These are phyloP conservation scores for Cerastis leucographa DNA, from an alignment of 2,888 invertebrate genomes.

Conservation along the genomic window DNA sequence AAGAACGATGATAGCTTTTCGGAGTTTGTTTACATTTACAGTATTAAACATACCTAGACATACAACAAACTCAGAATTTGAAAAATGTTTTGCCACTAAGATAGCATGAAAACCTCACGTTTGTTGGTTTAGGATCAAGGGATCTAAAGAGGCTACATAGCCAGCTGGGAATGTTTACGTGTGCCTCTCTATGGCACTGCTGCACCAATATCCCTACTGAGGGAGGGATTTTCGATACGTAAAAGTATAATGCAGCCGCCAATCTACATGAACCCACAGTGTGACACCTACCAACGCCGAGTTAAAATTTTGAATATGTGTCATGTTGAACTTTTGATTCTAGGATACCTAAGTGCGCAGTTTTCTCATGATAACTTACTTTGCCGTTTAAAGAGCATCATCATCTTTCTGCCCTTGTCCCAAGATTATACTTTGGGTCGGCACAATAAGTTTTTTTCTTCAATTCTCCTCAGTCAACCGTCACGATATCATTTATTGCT, in stretches of 20 bases:
- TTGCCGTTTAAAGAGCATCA: background rate
- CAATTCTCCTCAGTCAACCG: too few relatives aligned
- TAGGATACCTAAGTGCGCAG: background rate
- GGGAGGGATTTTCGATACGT: background rate
- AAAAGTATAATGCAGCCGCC: background rate
- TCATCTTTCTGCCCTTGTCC: too few relatives aligned
- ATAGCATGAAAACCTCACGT: background rate
- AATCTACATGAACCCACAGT: background rate
- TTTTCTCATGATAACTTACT: background rate
- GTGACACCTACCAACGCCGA: too few relatives aligned
- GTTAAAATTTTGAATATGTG: background rate
- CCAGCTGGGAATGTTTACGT: background rate
- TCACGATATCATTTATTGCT: too few relatives aligned
- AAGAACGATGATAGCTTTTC: conserved; percentile 28
- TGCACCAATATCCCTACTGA: background rate
- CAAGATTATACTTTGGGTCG: too few relatives aligned
- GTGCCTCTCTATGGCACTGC: background rate
- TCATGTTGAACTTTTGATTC: background rate
- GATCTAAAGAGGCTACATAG: background rate
- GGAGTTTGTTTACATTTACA: conserved; percentile 37
- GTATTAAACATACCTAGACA: conserved; percentile 7
- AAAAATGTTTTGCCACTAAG: background rate
- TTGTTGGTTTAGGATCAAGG: background rate
- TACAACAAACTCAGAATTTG: conserved; percentile 10
- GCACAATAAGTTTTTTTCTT: too few relatives aligned